Conservation (phyloP, 2,888 invertebrate species). For the Ormyrus nitidulus region DNA sequence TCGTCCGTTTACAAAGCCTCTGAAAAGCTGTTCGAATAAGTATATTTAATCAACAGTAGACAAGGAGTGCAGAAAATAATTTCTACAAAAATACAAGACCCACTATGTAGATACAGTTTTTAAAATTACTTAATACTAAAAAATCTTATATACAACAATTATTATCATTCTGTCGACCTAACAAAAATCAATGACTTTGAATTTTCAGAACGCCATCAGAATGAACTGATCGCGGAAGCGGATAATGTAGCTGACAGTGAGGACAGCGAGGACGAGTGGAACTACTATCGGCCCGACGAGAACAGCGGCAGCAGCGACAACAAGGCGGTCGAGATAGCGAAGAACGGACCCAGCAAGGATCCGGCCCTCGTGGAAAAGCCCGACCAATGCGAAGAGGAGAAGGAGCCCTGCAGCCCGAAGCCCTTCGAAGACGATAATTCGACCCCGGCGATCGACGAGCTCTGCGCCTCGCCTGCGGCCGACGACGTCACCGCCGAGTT, state of each 20-base stretch:
- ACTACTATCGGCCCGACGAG: constrained; percentile 83
- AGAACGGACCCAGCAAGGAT: constrained; percentile 49
- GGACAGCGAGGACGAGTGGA: constrained; percentile 93
- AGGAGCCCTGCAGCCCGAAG: constrained; percentile 53
- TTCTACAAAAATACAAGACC: too few species aligned
- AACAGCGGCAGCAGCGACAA: constrained; percentile 70
- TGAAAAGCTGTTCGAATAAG: constrained; percentile 2
- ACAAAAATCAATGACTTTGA: too few species aligned
- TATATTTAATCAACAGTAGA: constrained; percentile 13
- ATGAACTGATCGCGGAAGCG: constrained; percentile 74
- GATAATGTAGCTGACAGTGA: constrained; percentile 87
- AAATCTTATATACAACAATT: too few species aligned
- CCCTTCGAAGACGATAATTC: constrained; percentile 19
- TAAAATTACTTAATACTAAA: too few species aligned
- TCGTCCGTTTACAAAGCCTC: background rate
- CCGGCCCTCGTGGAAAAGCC: constrained; percentile 56
- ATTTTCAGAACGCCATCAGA: constrained; percentile 67
- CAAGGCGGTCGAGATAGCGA: background rate
- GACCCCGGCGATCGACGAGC: constrained; percentile 36
- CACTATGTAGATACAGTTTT: too few species aligned
- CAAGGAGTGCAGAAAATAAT: constrained; percentile 34
- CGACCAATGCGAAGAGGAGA: constrained; percentile 53
- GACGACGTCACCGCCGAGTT: constrained; percentile 68
- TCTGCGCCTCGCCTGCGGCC: constrained; percentile 75
- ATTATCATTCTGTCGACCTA: too few species aligned